Base-by-base conservation (phyloP, 2,797 vertebrate species). In the Poeciliopsis turneri region DNA sequence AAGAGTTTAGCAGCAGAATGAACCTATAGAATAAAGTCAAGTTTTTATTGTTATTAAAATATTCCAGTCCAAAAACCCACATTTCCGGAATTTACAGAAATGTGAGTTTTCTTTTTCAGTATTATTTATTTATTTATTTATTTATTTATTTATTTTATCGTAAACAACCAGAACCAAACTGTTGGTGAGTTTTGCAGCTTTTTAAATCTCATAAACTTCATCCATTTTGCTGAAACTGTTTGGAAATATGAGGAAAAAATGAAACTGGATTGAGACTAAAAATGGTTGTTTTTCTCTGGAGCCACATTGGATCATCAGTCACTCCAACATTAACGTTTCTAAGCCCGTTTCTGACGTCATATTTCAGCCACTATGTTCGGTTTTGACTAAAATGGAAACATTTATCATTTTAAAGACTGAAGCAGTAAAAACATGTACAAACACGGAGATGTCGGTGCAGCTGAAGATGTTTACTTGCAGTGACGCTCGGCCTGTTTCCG, bases 401-500 rank as follows among this genome's bases (percentile, higher is more conserved):
- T 66, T 66, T 25, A 23, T 25, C 20, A 18, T 39, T 23, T 1
- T 39, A 10, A 12, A 20, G 30, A 0, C 39, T 0, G 10, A 41
- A 68, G 0, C 64, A 25, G 64, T 12, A 16, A 25, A 12, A 68
- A 5, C 64, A 68, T 20, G 18, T 41, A 5, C 13, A 25, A 68
- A 25, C 25, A 79, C 78, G 72, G 59, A 64, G 30, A 36, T 64
- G 61, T 36, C 18, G 59, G 6, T 64, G 61, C 7, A 28, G 81
- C 28, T n/a, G 80, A 36, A 74, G 85, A 84, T 46, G 80, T 12
- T 78, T 47, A 64, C 13, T 77, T 76, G 45, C 66, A 59, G 18
- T 15, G 84, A 82, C 41, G 78, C 11, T 39, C 49, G 85, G 84
- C 84, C 89, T 83, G 84, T 51, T 82, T 75, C 82, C 83, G 78